Base-by-base conservation (phyloP, 2,888 invertebrate species). In the Parelbella ahira region DNA sequence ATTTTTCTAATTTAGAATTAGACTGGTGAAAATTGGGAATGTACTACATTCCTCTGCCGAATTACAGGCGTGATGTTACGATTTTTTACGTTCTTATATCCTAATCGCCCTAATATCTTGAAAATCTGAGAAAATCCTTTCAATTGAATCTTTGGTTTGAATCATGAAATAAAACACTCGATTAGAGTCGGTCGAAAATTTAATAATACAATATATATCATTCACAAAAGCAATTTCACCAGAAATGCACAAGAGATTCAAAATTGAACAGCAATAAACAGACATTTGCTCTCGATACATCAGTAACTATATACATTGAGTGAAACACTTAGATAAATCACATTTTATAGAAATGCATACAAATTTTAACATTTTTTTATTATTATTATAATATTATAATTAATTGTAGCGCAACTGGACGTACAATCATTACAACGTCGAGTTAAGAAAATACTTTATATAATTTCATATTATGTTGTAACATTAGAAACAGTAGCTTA, bases 211-310 rank as follows among this genome's bases (percentile, higher is more conserved):
- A 69, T 69, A 67, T 68, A 71, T 67, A 75, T 71, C 71, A 77
- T 78, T 66, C 78, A 83, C 78, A 79, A 75, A 79, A 80, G 80
- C 79, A 68, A 62, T 73, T 70, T 68, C 66, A 64, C 71, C 60
- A 58, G 69, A 80, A 83, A 86, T 84, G 77, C 83, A 74, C 65
- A 79, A 81, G 83, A 83, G 82, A 86, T 82, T 86, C 80, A 73
- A 72, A 72, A 72, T 68, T 63, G n/a, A n/a, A n/a, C 64, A 65
- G 64, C 63, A 64, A 61, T 62, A 66, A 65, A 73, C 63, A 75
- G 69, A 61, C 58, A 70, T 64, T 79, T 79, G 70, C 70, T 82
- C 77, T 74, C 68, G 63, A 66, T 56, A 56, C 42, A 58, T 51
- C 49, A 55, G 61, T 60, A 65, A 68, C 60, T 72, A 76, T 75